These are phyloP conservation scores for Neostethus bicornis DNA, from an alignment of 2,797 vertebrate species.

Conservation along the genomic window DNA sequence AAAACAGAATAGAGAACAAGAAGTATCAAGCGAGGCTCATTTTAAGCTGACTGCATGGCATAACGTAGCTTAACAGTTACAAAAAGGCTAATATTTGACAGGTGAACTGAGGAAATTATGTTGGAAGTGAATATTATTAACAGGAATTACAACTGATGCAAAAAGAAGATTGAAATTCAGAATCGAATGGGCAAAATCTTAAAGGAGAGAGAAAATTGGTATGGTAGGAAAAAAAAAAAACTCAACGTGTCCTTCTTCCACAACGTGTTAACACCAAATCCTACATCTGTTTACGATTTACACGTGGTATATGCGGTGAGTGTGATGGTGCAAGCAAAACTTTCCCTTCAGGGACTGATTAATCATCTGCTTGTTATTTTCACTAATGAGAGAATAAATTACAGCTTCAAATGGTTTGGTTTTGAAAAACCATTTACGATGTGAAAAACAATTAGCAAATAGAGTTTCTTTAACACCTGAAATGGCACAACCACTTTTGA, in stretches of 20 bases:
- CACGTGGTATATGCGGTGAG: conserved; percentile 30
- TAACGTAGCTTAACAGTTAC: conserved; percentile 6
- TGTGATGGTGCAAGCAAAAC: conserved; percentile 43
- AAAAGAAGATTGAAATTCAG: conserved; percentile 62
- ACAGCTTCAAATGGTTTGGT: conserved; percentile 35
- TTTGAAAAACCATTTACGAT: conserved; percentile 29
- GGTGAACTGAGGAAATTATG: conserved; percentile 15
- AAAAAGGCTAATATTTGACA: conserved; percentile 18
- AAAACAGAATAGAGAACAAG: conserved; percentile 6
- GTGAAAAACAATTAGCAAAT: conserved; percentile 30
- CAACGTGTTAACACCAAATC: conserved; percentile 47
- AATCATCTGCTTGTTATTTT: conserved; percentile 53
- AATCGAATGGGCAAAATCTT: conserved; percentile 32
- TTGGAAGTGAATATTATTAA: conserved; percentile 13
- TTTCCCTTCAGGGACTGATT: conserved; percentile 57
- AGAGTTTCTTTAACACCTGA: conserved; percentile 7
- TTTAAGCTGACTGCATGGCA: conserved; percentile 11
- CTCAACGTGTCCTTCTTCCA: conserved; percentile 19
- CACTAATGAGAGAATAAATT: conserved; percentile 57
- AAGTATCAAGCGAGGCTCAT: conserved; percentile 14
- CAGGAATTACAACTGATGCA: conserved; percentile 42
- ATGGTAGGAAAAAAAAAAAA: conserved; percentile 41
- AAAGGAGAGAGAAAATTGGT: conserved; percentile 37
- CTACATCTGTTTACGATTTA: conserved; percentile 70
- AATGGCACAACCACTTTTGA: conserved; percentile 1